Base-by-base conservation (phyloP, 2,888 invertebrate species). In the Stenurella melanura region DNA sequence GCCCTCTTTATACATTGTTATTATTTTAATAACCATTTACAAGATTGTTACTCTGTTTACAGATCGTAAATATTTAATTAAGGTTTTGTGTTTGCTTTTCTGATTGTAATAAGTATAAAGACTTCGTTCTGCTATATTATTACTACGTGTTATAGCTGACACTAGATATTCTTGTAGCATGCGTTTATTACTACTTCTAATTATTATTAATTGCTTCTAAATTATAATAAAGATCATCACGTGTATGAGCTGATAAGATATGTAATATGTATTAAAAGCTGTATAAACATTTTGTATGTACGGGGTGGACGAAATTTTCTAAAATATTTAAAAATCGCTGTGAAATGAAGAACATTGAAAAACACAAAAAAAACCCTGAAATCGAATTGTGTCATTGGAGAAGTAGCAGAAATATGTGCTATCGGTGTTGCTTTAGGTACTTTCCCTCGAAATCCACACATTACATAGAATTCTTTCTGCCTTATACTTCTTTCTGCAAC, bases 21-120 rank as follows among this genome's bases (percentile, higher is more conserved):
- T 21, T 67, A 67, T 54, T 67, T 21, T 26, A 67, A 26, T 54
- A 67, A 64, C 19, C 12, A 64, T 58, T 58, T 58, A 58, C 19
- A 58, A 21, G 58, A 58, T 64, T 42, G 42, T 15, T 64, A 18
- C 7, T 42, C 18, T 64, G 64, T 64, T 64, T 64, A 38, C 18
- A 30, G 17, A 42, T 18, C 12, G 17, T 64, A 38, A 38, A 64
- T 42, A 64, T 64, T 64, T 64, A 61, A 61, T 61, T 30, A 30
- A 61, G 26, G 26, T 26, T 15, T 26, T 61, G 30, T 30, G 30
- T 61, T 30, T 61, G 34, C n/a, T n/a, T 50, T 50, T n/a, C n/a
- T 50, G 50, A 50, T n/a, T 30, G 10, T 30, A 26, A n/a, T 17
- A 30, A 30, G 17, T n/a, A 34, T 26, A 17, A 61, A 11, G 30